These are phyloP conservation scores for Malurus splendens DNA, from an alignment of 2,797 vertebrate species.

Conservation along the genomic window DNA sequence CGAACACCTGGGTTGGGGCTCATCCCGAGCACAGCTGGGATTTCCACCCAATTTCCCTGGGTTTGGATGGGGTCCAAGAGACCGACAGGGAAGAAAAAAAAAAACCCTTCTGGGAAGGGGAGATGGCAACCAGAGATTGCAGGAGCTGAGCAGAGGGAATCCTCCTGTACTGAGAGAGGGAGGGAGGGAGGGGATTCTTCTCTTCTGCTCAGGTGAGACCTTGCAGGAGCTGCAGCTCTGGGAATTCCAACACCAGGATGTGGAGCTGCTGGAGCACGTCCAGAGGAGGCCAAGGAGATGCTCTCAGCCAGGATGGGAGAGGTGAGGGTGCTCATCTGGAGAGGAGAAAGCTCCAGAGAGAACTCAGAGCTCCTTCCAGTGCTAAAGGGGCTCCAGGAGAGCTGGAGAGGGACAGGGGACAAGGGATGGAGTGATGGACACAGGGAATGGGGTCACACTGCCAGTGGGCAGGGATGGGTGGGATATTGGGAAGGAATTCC, in stretches of 20 bases:
- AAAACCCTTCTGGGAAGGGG: rapidly evolving
- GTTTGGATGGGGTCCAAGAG: rapidly evolving
- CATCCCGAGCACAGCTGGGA: rapidly evolving
- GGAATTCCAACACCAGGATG: background rate
- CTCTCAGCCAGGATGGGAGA: background rate
- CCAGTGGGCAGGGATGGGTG: background rate
- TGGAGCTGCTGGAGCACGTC: background rate
- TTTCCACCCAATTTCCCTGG: background rate
- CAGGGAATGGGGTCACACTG: background rate
- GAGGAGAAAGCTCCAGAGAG: background rate
- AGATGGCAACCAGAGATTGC: background rate
- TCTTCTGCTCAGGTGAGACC: background rate
- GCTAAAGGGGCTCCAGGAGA: background rate
- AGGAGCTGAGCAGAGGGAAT: background rate
- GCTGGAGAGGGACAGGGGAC: background rate
- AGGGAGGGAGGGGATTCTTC: background rate
- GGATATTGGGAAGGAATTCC: rapidly evolving
- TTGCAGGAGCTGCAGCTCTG: background rate
- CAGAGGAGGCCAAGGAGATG: background rate
- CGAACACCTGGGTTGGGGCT: rapidly evolving
- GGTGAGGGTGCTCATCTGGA: background rate
- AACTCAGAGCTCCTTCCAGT: background rate
- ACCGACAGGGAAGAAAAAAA: background rate
- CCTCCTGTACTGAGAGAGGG: too few relatives aligned
- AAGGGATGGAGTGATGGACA: background rate